Evolutionary conservation across 2,888 invertebrate genomes (phyloP).

Genomic region (Scrobipalpa atriplicella): DNA sequence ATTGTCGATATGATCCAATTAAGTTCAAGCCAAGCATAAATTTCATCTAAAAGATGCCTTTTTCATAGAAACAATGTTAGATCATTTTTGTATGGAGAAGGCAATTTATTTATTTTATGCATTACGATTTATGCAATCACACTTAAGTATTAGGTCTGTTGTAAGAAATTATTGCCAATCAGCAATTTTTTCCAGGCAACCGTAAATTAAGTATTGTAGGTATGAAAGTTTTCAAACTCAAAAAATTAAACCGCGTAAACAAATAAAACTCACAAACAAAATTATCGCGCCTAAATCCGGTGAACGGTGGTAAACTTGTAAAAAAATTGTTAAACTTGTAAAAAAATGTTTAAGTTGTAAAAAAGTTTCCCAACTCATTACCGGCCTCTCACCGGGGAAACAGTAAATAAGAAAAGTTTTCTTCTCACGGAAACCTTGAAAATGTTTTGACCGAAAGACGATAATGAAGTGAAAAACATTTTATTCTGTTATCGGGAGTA

Average conservation of each 20-base stretch:
- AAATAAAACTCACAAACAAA: background rate
- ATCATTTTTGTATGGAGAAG: too few species aligned
- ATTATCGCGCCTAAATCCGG: background rate
- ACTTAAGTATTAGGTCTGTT: too few species aligned
- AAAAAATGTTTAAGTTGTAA: background rate
- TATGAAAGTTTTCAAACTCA: too few species aligned
- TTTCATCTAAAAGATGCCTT: too few species aligned
- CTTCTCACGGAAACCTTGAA: slow-evolving; percentile 4
- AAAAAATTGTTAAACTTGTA: background rate
- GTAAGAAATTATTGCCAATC: too few species aligned
- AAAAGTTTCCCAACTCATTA: background rate
- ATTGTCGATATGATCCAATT: too few species aligned
- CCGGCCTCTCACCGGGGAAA: background rate
- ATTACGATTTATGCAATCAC: too few species aligned
- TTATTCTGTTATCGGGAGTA: background rate
- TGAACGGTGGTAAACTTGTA: background rate
- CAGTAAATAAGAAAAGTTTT: slow-evolving; percentile 9
- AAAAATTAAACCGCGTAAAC: background rate
- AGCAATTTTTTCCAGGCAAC: too few species aligned
- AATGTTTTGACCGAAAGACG: background rate
- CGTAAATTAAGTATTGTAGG: too few species aligned
- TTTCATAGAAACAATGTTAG: too few species aligned
- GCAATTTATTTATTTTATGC: too few species aligned
- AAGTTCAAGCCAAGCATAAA: too few species aligned
- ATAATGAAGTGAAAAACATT: background rate